Evolutionary conservation across 1,140 invertebrate species (phyloP), one percentile per base, ranked within the genome.

Genomic region (Drosophila teissieri): DNA sequence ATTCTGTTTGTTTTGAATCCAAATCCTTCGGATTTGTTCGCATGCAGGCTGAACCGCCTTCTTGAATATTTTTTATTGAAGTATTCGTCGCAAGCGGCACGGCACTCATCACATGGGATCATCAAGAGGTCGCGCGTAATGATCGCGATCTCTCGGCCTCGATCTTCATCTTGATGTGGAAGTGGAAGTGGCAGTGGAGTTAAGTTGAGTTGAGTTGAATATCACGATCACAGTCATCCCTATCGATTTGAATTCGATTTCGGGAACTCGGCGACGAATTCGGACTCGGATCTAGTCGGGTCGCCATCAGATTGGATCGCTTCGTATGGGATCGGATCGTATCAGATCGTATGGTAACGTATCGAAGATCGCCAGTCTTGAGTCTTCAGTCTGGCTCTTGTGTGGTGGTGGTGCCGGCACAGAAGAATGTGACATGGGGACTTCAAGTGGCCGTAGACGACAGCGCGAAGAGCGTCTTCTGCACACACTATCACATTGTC

Each of bases 351-450:
- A 24, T 60, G 14, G n/a, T 6, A 61, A 31, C 22, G 58, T 42
- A 15, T 42, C 40, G 15, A 17, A 42, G 34, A 58, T 42, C 45
- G 27, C 2, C 52, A 12, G 12, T 19, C 34, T 77, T 40, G 75
- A 57, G 78, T 54, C 62, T 72, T 48, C 69, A 57, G 78, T 54
- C 62, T 72, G 72, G 48, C 45, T 48, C 45, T 51, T 51, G 48
- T 51, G 48, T 14, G 44, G 44, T 46, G 44, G 19, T 48, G 45
- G 14, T 27, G 17, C 31, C 31, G 44, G 58, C 61, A 55, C 74
- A 70, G 52, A 72, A 80, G 82, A 85, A 85, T 85, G 82, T 86
- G 82, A 86, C 78, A 85, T 86, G 81, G 54, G 58, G 77, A 81
- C 76, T 72, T 85, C 37, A 85, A 85, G 82, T 86, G 68, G 73